Conservation (phyloP, 2,797 vertebrate genomes). For the Lemur catta region DNA sequence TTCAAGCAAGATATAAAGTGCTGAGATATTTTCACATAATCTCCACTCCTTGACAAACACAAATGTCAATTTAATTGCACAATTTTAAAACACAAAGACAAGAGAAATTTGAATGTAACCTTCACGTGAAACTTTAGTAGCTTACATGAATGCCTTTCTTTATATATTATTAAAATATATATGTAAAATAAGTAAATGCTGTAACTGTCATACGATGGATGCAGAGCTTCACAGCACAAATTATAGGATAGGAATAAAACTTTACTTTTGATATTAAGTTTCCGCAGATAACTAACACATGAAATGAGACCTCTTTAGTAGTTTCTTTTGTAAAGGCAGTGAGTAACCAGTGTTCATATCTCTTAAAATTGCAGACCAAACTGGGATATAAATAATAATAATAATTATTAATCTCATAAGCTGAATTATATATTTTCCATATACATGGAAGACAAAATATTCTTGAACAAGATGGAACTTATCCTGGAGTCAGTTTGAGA, state of each 20-base stretch:
- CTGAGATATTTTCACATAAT: slow-evolving; percentile 48
- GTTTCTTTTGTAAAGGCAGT: neutral
- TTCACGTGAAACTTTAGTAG: slow-evolving; percentile 61
- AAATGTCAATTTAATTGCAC: slow-evolving; percentile 54
- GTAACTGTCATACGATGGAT: slow-evolving; percentile 31
- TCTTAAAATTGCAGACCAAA: slow-evolving; percentile 30
- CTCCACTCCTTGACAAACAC: slow-evolving; percentile 52
- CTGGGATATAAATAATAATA: neutral
- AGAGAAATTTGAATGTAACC: slow-evolving; percentile 16
- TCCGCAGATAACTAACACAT: neutral
- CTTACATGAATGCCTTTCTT: slow-evolving; percentile 49
- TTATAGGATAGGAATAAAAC: neutral
- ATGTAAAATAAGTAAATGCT: slow-evolving; percentile 53
- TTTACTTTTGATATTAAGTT: slow-evolving; percentile 45
- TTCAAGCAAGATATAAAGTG: slow-evolving; percentile 1
- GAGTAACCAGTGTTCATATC: neutral
- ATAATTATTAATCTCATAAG: neutral
- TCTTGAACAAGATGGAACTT: slow-evolving; percentile 15
- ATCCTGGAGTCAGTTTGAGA: neutral
- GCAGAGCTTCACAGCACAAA: slow-evolving; percentile 44
- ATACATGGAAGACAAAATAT: neutral
- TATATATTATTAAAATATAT: slow-evolving; percentile 50
- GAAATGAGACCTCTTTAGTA: slow-evolving; percentile 20
- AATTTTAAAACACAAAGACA: slow-evolving; percentile 51
- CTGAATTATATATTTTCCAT: neutral